phyloP scores from a whole-genome alignment of 2,888 invertebrate species.

The Oxyteleia sp. region DNA sequence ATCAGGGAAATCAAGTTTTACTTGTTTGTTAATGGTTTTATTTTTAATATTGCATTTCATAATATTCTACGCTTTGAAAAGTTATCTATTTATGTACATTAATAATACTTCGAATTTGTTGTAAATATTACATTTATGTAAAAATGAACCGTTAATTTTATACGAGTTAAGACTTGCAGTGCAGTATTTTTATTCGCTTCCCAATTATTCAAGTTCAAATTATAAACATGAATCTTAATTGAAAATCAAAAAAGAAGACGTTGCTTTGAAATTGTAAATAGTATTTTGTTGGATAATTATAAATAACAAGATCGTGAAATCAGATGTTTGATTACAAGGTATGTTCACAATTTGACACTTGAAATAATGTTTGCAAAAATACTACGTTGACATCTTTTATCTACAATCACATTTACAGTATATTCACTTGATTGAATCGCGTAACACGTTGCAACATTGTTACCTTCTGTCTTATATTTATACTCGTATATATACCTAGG shows the following conservation, averaged over 20 bases:
- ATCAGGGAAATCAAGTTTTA: background rate
- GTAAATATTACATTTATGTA: background rate
- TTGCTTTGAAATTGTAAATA: too few species aligned
- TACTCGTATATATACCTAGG: slow-evolving; percentile 30
- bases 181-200: background rate
- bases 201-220: background rate
- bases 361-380: slow-evolving; percentile 5
- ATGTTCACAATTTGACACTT: slow-evolving; percentile 4
- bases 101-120: slow-evolving; percentile 5
- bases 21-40: background rate
- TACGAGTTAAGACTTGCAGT: background rate
- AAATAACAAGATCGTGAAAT: background rate
- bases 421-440: slow-evolving; percentile 42
- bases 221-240: background rate
- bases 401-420: slow-evolving; percentile 59
- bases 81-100: slow-evolving; percentile 6
- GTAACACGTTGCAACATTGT: slow-evolving; percentile 38
- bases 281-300: too few species aligned
- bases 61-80: slow-evolving; percentile 3
- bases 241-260: background rate
- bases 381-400: slow-evolving; percentile 24
- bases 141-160: background rate
- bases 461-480: slow-evolving; percentile 34
- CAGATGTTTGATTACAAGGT: background rate
- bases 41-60: slow-evolving; percentile 9